Evolutionary conservation across 2,888 invertebrate species (phyloP).

Genomic region (Euproctis similis): DNA sequence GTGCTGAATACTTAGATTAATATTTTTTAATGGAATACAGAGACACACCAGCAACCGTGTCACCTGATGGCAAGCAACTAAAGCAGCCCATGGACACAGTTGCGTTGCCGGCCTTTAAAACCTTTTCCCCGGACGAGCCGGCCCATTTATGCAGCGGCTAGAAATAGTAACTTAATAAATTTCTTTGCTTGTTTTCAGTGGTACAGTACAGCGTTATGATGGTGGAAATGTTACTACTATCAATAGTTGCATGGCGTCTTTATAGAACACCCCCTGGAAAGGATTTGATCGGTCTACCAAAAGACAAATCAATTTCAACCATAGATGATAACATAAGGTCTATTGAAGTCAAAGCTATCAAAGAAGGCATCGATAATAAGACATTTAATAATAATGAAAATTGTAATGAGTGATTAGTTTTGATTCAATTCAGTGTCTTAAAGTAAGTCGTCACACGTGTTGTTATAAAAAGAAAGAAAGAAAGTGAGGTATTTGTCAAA

Average conservation of each 20-base stretch:
- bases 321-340: conserved; percentile 41
- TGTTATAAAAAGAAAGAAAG: no score
- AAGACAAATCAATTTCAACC: conserved; percentile 40
- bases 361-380: conserved; percentile 36
- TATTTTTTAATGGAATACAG: no score
- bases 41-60: no score
- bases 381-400: conserved; percentile 26
- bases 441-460: no score
- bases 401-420: conserved; percentile 11
- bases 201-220: conserved; percentile 80
- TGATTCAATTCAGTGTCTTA: no score
- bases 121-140: no score
- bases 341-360: conserved; percentile 28
- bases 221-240: conserved; percentile 81
- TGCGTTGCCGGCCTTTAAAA: no score
- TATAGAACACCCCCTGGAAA: conserved; percentile 69
- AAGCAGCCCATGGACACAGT: no score
- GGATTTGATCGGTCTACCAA: conserved; percentile 36
- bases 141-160: background rate
- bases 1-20: no score
- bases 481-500: no score
- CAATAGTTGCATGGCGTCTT: conserved; percentile 77
- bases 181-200: conserved; percentile 60
- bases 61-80: no score
- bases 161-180: conserved; percentile 10